Conservation (phyloP, 2,888 invertebrate species). For the Sphaerophoria rueppellii region DNA sequence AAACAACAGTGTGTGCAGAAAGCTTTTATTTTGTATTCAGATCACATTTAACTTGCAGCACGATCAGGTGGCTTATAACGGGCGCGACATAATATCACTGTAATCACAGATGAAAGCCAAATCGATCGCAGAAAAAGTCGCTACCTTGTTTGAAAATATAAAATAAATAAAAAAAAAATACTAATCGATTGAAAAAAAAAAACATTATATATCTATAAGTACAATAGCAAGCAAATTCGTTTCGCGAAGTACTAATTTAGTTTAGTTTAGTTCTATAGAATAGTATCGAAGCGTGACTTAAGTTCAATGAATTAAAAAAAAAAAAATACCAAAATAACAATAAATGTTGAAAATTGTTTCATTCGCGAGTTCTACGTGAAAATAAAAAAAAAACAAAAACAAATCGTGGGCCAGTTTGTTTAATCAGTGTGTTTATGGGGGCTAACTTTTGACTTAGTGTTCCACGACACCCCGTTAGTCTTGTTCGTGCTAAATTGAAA, state of each 20-base stretch:
- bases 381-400: conserved; percentile 45
- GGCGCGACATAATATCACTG: conserved; percentile 44
- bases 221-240: conserved; percentile 42
- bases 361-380: conserved; percentile 59
- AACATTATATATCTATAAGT: conserved; percentile 27
- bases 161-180: conserved; percentile 24
- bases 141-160: conserved; percentile 7
- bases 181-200: conserved; percentile 16
- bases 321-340: conserved; percentile 15
- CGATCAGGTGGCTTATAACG: conserved; percentile 66
- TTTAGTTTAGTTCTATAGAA: conserved; percentile 53
- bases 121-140: conserved; percentile 32
- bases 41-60: conserved; percentile 45
- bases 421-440: conserved; percentile 52
- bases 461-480: conserved; percentile 36
- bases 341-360: conserved; percentile 54
- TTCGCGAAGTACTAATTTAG: conserved; percentile 45
- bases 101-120: conserved; percentile 38
- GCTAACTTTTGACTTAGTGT: conserved; percentile 35
- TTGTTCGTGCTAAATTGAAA: conserved; percentile 46
- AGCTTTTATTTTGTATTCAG: conserved; percentile 56
- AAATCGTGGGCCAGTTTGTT: conserved; percentile 51
- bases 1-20: background rate
- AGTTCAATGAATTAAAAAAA: conserved; percentile 25
- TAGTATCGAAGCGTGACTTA: conserved; percentile 66